Evolutionary conservation across 2,888 invertebrate species (phyloP).

Genomic region (Idaea dimidiata): DNA sequence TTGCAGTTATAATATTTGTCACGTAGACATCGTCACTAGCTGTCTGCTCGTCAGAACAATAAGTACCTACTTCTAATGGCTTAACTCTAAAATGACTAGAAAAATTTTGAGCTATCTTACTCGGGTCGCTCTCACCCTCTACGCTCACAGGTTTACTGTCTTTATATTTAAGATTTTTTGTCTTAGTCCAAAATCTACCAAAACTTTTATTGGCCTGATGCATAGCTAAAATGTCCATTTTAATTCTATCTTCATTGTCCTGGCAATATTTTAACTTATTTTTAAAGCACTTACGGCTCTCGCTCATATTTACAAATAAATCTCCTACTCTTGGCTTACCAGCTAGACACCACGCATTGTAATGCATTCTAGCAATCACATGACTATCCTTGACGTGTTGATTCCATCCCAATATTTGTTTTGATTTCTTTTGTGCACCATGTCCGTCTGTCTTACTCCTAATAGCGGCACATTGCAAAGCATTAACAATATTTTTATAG

Average conservation of each 20-base stretch:
- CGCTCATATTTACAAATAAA: conserved; percentile 3
- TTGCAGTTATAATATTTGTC: too few relatives aligned
- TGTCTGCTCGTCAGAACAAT: too few relatives aligned
- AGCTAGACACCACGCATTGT: not conserved
- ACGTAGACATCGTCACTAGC: too few relatives aligned
- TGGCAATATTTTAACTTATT: conserved; percentile 7
- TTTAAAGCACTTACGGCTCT: not conserved
- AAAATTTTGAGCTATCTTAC: conserved; percentile 2
- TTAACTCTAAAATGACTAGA: conserved; percentile 6
- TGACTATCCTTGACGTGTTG: conserved; percentile 1
- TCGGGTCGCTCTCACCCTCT: not conserved
- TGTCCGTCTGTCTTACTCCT: not conserved
- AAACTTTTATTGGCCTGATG: conserved; percentile 5
- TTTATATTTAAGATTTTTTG: not conserved
- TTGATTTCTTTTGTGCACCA: not conserved
- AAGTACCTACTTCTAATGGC: not conserved
- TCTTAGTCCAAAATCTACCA: conserved; percentile 3
- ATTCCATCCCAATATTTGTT: conserved; percentile 1
- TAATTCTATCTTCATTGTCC: conserved; percentile 5
- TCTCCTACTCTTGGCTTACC: not conserved
- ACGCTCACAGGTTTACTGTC: conserved; percentile 1
- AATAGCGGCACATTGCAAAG: not conserved
- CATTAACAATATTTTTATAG: not conserved
- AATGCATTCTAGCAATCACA: not conserved
- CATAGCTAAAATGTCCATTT: conserved; percentile 6